These are phyloP conservation scores for Apostichopus japonicus DNA, from an alignment of 35 echinoderm and acorn worm genomes.

Conservation along the genomic window DNA sequence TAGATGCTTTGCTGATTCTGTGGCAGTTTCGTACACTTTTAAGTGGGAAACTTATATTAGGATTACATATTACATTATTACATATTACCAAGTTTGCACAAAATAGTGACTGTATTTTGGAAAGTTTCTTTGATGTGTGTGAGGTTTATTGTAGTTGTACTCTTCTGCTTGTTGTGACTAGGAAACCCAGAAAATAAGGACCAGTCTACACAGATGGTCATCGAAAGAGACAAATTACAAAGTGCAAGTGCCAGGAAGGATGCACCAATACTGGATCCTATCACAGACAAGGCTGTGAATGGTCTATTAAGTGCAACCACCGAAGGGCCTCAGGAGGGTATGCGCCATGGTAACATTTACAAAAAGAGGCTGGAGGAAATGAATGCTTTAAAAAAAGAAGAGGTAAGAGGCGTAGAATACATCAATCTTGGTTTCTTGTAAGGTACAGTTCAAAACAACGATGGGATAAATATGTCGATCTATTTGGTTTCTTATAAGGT, in stretches of 20 bases:
- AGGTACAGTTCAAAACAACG: too few relatives aligned
- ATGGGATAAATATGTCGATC: too few relatives aligned
- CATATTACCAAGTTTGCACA: too few relatives aligned
- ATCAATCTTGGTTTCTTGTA: too few relatives aligned
- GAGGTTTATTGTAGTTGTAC: too few relatives aligned
- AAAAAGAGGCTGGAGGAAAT: constrained; percentile 35
- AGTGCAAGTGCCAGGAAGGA: not conserved
- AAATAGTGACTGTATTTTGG: too few relatives aligned
- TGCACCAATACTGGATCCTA: not conserved
- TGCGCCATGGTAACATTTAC: not conserved
- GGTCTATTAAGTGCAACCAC: not conserved
- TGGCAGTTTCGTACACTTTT: too few relatives aligned
- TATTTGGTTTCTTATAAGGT: too few relatives aligned
- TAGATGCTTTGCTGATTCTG: too few relatives aligned
- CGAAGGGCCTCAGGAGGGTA: not conserved
- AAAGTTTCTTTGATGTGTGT: too few relatives aligned
- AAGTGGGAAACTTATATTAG: too few relatives aligned
- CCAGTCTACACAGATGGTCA: not conserved
- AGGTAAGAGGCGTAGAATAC: not conserved
- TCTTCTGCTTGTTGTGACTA: not conserved
- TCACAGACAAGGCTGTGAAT: constrained; percentile 1
- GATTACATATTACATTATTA: too few relatives aligned
- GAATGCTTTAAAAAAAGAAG: constrained; percentile 4
- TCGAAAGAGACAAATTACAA: not conserved
- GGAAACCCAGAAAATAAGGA: not conserved